Evolutionary conservation across 2,113 vertebrate species (phyloP).

Genomic region (Phalacrocorax brasilianus): DNA sequence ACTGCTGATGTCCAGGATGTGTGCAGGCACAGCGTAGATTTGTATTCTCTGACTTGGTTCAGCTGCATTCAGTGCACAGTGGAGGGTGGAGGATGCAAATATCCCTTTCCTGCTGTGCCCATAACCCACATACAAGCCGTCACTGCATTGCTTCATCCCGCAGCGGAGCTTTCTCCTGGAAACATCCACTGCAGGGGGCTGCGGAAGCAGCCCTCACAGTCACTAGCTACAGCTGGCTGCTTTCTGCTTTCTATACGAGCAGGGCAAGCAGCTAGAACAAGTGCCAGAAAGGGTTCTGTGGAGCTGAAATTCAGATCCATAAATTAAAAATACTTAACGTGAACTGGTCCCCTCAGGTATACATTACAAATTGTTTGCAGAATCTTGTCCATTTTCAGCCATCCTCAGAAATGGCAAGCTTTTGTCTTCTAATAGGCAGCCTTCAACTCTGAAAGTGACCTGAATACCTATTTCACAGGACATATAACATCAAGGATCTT

Average conservation of each 20-base stretch:
- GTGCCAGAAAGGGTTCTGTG: neutral
- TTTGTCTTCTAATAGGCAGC: neutral
- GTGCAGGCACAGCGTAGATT: fast-evolving
- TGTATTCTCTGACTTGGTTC: neutral
- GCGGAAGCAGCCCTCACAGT: fast-evolving
- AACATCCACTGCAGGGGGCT: neutral
- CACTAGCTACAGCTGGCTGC: neutral
- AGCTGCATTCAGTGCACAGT: neutral
- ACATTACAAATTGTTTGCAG: neutral
- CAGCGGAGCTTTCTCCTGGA: neutral
- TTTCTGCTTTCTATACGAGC: fast-evolving
- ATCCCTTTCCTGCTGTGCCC: neutral
- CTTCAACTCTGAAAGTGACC: neutral
- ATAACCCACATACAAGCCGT: neutral
- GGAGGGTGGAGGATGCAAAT: neutral
- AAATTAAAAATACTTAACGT: neutral
- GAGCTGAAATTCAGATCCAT: neutral
- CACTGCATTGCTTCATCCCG: neutral
- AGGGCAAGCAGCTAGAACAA: neutral
- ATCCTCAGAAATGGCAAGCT: neutral
- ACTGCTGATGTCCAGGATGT: neutral
- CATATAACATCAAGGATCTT: neutral
- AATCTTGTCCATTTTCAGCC: neutral
- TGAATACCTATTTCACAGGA: neutral
- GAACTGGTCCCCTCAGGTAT: neutral